Evolutionary conservation across 2,888 invertebrate species (phyloP), one percentile per base, ranked within the genome.

Genomic region (Drosophila diplacantha): DNA sequence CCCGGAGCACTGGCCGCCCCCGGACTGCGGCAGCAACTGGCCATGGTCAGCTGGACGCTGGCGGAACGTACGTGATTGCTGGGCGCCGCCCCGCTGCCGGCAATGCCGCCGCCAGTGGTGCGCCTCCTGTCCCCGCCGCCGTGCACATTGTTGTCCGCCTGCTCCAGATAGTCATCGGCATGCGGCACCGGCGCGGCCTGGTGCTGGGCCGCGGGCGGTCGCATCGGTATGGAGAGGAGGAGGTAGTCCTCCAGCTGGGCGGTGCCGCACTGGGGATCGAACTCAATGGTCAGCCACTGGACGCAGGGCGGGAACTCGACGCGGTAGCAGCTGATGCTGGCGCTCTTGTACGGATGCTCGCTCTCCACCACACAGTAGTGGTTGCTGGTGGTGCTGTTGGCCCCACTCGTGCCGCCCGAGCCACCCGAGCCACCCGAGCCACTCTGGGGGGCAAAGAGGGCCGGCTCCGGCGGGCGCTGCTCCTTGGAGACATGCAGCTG

Each of bases 321-420:
- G 87, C 94, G 94, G 61, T 83, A 96, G 85, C 95, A 95, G 38
- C 93, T 92, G 32, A 97, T 93, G 18, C 93, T 91, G 1, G 96
- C 93, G 38, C 96, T 94, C 87, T 95, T 95, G 88, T 99, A 99
- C 0, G 99, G 99, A 90, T 99, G 99, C 38, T 97, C 97, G 86
- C 97, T 97, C 89, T 99, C 98, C 2, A 97, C 92, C 91, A 96
- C 93, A 5, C 96, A 94, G 86, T 96, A 97, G 89, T 95, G 95
- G 83, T 94, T 93, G 63, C 95, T 94, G 2, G 96, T 95, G 26
- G 95, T 96, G 50, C 53, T 57, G 18, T 29, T n/a, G 26, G 24
- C 24, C 0, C 41, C 41, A 6, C 14, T 14, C 2, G 39, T 22
- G 1, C 51, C 24, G 1, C 24, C 24, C 2, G 39, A 22, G 22